These are phyloP conservation scores for Lordiphosa collinella DNA, from an alignment of 1,140 invertebrate genomes.

Conservation along the genomic window DNA sequence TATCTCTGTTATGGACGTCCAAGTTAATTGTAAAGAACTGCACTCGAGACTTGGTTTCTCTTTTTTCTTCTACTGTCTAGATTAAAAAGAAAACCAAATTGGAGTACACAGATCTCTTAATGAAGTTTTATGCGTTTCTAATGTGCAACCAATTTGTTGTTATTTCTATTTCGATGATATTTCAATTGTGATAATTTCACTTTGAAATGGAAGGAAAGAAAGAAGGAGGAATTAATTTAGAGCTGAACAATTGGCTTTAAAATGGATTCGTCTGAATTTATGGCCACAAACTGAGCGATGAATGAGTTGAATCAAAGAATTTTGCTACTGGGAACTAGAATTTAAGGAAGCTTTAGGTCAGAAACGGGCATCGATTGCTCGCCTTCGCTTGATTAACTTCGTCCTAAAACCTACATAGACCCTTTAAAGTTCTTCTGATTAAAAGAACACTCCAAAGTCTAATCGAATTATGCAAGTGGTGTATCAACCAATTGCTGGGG, in stretches of 20 bases:
- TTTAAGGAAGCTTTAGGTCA: no score
- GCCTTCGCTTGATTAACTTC: no score
- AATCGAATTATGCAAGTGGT: conserved; percentile 28
- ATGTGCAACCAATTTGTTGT: conserved; percentile 63
- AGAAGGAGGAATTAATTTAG: no score
- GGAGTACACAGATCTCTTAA: conserved; percentile 44
- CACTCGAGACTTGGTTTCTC: conserved; percentile 12
- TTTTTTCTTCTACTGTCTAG: no score
- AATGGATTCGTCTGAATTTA: no score
- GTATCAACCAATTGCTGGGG: conserved; percentile 16
- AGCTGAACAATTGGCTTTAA: neutral
- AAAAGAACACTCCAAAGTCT: no score
- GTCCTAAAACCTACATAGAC: no score
- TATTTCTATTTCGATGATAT: conserved; percentile 43
- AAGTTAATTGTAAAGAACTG: conserved; percentile 66
- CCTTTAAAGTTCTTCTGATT: no score
- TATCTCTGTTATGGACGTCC: conserved; percentile 30
- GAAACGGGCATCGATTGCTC: no score
- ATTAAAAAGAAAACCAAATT: neutral
- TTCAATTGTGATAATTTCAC: conserved; percentile 55
- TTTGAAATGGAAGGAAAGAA: neutral
- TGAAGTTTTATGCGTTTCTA: conserved; percentile 74
- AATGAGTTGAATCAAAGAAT: no score
- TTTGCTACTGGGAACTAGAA: no score
- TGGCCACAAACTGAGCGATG: no score